Evolutionary conservation across 2,113 vertebrate species (phyloP), one percentile per base, ranked within the genome.

Genomic region (Elephas maximus): DNA sequence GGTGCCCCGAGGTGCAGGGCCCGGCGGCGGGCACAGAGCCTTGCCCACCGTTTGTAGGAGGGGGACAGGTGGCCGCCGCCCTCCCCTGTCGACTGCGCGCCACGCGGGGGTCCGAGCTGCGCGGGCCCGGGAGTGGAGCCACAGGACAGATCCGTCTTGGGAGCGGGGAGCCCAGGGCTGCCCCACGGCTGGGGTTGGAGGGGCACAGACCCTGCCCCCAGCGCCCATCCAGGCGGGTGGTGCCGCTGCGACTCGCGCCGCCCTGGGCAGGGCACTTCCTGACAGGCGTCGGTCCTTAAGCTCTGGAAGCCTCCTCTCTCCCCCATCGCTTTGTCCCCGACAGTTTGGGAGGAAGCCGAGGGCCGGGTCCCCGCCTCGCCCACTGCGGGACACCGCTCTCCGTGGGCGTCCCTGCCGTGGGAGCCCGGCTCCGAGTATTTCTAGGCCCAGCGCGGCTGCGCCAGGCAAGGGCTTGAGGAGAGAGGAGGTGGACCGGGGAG

Each of bases 1-100:
- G 90, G 88, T 95, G 60, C 80, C 89, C 85, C 33, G 65, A 97
- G 96, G 97, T 97, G 97, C 41, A 14, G 69, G 62, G 88, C 92
- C 21, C 28, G 93, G 26, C 51, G 3, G 73, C 83, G 57, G 78
- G 20, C 17, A 80, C 28, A 3, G 81, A 67, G 80, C 78, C 37
- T 37, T 37, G 37, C 37, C 37, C 37, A 37, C 37, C 37, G 37
- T 37, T 37, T 37, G 37, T 37, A 37, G 37, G 37, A 67, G 23
- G 37, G 23, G 53, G n/a, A 41, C 94, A 88, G 92, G 85, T 92
- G 87, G 82, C 69, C 8, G 74, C 85, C 87, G 44, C 77, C 21
- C 77, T 90, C 51, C 12, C 77, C 10, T 53, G 60, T 92, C 51
- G 71, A 10, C 77, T 90, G n/a, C 4, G 1, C 28, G 6, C 9